Evolutionary conservation across 2,113 vertebrate species (phyloP), one percentile per base, ranked within the genome.

Genomic region (Hippocampus guttulatus): DNA sequence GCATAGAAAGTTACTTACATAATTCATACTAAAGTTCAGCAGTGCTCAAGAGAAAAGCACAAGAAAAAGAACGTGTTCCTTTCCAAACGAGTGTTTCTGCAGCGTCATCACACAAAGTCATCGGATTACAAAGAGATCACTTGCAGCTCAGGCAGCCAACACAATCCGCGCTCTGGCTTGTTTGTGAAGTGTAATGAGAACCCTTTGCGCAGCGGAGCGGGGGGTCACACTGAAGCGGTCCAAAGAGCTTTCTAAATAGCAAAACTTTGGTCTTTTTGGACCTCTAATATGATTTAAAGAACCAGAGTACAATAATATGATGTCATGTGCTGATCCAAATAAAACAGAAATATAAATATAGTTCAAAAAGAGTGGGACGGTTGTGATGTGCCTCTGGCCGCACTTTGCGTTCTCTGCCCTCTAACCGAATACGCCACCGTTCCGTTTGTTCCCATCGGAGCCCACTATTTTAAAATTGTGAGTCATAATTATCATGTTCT

Each of bases 401-500:
- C 33, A 2, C 20, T 63, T 21, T 40, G 30, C 62, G 12, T 10
- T n/a, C 38, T 23, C 40, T 43, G 62, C 63, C 63, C 63, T 64
- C 25, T 64, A 43, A 64, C 38, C 15, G 40, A 61, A 30, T 33
- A 33, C 43, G 63, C 20, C 63, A 64, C 12, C 62, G 21, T 23
- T 14, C 20, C 9, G 63, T 64, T 64, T 41, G 40, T 64, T 64
- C 63, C 63, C 63, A 64, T 64, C 62, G 5, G 21, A 45, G 63
- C 21, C 11, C 43, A 65, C 64, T 65, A 65, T 27, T 65, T 65
- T 65, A 65, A 27, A 65, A 18, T 25, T 1, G 40, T 45, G 43
- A 65, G 23, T 65, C 64, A 65, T 65, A 65, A 65, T 65, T 61
- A 70, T 70, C 23, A n/a, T 69, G n/a, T 45, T 64, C 52, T 33